Conservation (phyloP, 2,113 vertebrate genomes). For the Pungitius pungitius region DNA sequence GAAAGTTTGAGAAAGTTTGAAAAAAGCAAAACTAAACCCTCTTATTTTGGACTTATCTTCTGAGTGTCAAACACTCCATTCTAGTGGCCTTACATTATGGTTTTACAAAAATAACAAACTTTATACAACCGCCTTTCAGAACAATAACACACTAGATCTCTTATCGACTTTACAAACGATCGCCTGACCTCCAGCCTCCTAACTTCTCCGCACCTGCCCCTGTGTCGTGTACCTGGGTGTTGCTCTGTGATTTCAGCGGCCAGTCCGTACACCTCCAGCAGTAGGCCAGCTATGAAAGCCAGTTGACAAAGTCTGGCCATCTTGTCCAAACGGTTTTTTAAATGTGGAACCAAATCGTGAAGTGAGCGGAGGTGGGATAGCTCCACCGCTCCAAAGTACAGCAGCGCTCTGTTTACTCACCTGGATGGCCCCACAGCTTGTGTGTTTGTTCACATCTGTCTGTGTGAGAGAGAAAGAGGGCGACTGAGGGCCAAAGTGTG, state of each 20-base stretch:
- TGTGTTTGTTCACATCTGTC: slow-evolving; percentile 14
- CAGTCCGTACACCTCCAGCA: slow-evolving; percentile 40
- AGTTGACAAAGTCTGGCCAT: slow-evolving; percentile 67
- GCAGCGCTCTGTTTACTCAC: slow-evolving; percentile 66
- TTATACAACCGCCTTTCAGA: background rate
- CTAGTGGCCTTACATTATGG: background rate
- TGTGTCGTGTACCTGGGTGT: slow-evolving; percentile 58
- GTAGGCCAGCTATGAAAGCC: slow-evolving; percentile 47
- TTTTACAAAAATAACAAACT: background rate
- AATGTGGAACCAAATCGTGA: slow-evolving; percentile 15
- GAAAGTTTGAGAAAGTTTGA: background rate
- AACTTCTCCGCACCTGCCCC: background rate
- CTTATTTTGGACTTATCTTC: background rate
- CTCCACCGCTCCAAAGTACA: slow-evolving; percentile 77
- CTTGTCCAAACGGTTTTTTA: slow-evolving; percentile 38
- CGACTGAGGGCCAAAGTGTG: background rate
- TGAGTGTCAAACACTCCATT: background rate
- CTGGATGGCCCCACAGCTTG: slow-evolving; percentile 10
- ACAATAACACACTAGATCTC: background rate
- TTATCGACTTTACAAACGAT: background rate
- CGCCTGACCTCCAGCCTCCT: background rate
- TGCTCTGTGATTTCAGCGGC: slow-evolving; percentile 36
- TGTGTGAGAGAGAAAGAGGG: background rate
- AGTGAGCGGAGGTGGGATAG: background rate
- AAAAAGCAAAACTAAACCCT: background rate